These are phyloP conservation scores for Tromatobia lineatoria DNA, from an alignment of 2,888 invertebrate genomes.

Conservation along the genomic window DNA sequence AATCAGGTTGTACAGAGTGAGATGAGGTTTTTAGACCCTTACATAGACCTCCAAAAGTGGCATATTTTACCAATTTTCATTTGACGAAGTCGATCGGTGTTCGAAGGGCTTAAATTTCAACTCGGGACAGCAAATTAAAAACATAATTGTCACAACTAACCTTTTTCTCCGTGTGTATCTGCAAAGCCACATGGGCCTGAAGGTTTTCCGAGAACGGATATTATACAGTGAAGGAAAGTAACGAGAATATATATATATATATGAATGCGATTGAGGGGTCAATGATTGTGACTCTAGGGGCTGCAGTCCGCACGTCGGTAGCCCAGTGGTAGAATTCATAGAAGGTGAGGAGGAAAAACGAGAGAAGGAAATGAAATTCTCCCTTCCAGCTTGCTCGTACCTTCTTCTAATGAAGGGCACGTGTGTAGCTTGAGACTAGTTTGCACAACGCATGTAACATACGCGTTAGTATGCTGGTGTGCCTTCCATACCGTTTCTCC, in stretches of 20 bases:
- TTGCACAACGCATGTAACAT: not conserved
- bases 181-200: conserved; percentile 2
- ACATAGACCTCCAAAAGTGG: too few species aligned
- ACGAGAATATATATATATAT: conserved; percentile 42
- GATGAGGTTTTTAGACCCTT: too few species aligned
- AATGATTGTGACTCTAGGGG: conserved; percentile 40
- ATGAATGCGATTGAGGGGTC: conserved; percentile 24
- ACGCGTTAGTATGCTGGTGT: not conserved
- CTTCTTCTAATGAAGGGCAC: conserved; percentile 4
- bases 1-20: too few species aligned
- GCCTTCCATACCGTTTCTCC: not conserved
- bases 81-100: too few species aligned
- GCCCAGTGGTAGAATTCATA: not conserved
- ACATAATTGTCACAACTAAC: too few species aligned
- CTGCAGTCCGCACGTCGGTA: not conserved
- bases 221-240: conserved; percentile 43
- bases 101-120: too few species aligned
- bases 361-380: conserved; percentile 47
- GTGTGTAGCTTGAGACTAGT: not conserved
- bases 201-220: conserved; percentile 33
- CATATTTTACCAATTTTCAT: too few species aligned
- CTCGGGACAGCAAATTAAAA: too few species aligned
- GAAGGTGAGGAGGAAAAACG: conserved; percentile 27
- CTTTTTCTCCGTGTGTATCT: too few species aligned
- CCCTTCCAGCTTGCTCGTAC: not conserved